These are phyloP conservation scores for Drosophila dives DNA, from an alignment of 2,888 invertebrate species.

Conservation along the genomic window DNA sequence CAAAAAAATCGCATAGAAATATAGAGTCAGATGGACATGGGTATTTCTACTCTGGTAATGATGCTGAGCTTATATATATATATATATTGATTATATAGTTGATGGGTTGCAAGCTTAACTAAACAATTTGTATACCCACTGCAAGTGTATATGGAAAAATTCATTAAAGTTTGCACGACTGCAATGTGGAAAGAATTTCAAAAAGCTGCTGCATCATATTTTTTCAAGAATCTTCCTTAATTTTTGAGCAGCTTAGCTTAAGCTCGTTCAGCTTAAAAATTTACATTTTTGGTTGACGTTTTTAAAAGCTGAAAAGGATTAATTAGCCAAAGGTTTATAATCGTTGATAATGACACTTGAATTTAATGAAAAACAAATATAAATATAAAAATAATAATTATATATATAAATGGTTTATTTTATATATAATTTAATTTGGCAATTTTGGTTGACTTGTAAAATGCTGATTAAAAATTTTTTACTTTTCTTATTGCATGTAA, in stretches of 20 bases:
- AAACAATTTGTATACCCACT: not conserved
- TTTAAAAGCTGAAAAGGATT: slow-evolving; percentile 19
- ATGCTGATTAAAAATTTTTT: no score
- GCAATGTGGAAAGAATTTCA: slow-evolving; percentile 9
- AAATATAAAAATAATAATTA: no score
- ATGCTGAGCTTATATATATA: not conserved
- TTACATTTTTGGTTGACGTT: slow-evolving; percentile 11
- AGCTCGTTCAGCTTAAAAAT: slow-evolving; percentile 18
- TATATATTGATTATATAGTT: not conserved
- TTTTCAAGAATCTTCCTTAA: not conserved
- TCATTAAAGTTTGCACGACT: slow-evolving; percentile 17
- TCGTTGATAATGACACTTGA: not conserved
- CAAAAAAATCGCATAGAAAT: not conserved
- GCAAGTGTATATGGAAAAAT: not conserved
- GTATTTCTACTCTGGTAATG: not conserved
- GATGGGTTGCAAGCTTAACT: not conserved
- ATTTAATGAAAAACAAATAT: no score
- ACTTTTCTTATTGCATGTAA: no score
- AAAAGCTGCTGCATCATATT: not conserved
- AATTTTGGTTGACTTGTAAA: no score
- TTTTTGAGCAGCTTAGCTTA: not conserved
- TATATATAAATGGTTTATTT: no score
- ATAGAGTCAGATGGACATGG: not conserved
- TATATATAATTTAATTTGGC: no score
- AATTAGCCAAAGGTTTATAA: slow-evolving; percentile 22